Conservation (phyloP, 2,113 vertebrate species). For the Rhombomys opimus region DNA sequence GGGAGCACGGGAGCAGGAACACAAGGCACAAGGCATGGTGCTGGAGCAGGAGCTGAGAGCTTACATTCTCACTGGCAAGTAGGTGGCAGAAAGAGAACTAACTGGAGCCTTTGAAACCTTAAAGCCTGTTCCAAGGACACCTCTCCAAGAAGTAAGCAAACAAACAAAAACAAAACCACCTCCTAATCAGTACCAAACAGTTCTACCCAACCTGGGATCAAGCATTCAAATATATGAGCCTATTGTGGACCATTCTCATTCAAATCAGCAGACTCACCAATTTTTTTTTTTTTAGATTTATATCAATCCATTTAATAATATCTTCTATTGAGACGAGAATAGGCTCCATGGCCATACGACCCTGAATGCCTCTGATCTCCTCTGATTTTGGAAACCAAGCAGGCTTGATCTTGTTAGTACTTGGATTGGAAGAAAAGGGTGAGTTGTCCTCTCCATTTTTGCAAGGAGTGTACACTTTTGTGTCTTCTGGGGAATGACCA, state of each 20-base stretch:
- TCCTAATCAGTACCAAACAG: background rate
- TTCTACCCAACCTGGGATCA: background rate
- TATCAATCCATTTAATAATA: background rate
- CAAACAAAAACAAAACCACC: too few species aligned
- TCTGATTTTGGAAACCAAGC: background rate
- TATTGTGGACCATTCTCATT: background rate
- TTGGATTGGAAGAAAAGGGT: background rate
- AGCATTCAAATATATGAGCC: background rate
- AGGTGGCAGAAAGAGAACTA: background rate
- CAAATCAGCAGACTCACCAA: background rate
- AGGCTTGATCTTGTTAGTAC: background rate
- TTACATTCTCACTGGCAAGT: background rate
- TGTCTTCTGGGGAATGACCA: fast-evolving
- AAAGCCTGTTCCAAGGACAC: background rate
- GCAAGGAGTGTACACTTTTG: background rate
- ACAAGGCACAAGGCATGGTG: background rate
- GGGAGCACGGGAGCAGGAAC: background rate
- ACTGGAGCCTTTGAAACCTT: background rate
- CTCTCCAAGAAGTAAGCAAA: background rate
- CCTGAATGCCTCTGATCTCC: background rate
- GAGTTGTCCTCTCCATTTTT: background rate
- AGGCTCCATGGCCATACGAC: background rate
- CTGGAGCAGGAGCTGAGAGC: background rate
- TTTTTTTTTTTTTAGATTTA: background rate
- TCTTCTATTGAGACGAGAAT: background rate